Conservation (phyloP, 1,140 invertebrate genomes). For the Hormaphis cornu region DNA sequence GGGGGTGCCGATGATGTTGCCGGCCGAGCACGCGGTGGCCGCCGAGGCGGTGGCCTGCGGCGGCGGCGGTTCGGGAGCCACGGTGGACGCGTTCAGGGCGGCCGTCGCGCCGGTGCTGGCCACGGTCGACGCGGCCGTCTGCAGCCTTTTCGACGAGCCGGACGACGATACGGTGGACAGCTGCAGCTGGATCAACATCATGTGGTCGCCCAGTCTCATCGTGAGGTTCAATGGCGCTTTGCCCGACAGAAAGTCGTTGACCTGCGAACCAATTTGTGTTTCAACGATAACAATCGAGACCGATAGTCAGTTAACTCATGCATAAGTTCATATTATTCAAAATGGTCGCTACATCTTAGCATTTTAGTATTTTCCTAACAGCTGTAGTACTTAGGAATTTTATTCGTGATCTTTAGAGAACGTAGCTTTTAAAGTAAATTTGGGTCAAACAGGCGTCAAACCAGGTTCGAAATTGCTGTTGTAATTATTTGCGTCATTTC, state of each 20-base stretch:
- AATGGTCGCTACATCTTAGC: no score
- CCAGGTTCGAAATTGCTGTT: no score
- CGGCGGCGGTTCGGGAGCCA: constrained; percentile 35
- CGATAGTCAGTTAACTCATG: no score
- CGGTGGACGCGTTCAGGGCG: constrained; percentile 37
- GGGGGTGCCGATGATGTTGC: constrained; percentile 24
- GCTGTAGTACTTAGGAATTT: no score
- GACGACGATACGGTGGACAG: constrained; percentile 60
- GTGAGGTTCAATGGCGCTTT: constrained; percentile 87
- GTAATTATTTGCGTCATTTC: no score
- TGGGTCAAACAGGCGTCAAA: no score
- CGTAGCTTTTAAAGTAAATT: no score
- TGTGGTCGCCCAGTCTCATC: constrained; percentile 88
- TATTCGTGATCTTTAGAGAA: no score
- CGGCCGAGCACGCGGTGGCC: constrained; percentile 37
- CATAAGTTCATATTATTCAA: no score
- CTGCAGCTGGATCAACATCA: constrained; percentile 93
- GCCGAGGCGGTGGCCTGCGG: constrained; percentile 37
- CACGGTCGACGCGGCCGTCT: neutral
- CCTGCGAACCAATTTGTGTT: no score
- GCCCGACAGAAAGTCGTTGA: constrained; percentile 88
- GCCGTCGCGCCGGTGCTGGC: constrained; percentile 32
- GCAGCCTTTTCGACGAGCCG: neutral
- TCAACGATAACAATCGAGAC: no score
- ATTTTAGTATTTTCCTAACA: no score